phyloP scores from a whole-genome alignment of 2,113 vertebrate genomes.

The Leucoraja erinaceus region DNA sequence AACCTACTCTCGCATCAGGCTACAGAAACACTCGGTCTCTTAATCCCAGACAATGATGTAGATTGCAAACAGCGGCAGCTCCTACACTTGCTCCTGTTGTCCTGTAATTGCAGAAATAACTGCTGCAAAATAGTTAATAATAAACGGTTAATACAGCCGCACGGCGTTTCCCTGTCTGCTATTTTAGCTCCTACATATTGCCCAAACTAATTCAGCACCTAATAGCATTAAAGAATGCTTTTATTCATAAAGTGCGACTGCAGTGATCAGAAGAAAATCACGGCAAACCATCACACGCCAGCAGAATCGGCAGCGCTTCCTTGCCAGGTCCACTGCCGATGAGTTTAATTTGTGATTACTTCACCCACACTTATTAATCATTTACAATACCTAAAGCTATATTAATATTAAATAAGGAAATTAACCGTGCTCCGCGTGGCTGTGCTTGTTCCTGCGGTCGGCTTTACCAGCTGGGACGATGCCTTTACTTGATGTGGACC shows the following conservation, averaged over 20 bases:
- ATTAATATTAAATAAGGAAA: not conserved
- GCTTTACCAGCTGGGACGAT: not conserved
- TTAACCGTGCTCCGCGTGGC: not conserved
- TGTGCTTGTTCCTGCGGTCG: not conserved
- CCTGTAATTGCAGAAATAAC: not conserved
- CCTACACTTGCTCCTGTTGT: no score
- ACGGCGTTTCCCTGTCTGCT: not conserved
- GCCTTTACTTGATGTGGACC: not conserved
- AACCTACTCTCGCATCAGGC: no score
- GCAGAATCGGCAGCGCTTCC: not conserved
- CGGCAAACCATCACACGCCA: not conserved
- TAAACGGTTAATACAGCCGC: not conserved
- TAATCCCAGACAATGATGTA: no score
- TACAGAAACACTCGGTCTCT: no score
- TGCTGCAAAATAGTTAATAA: not conserved
- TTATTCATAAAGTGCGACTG: not conserved
- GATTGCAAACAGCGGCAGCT: no score
- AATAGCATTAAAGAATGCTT: not conserved
- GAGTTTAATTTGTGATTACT: not conserved
- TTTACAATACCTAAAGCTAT: not conserved
- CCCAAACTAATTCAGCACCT: no score
- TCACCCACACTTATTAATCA: not conserved
- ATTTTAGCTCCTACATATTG: not conserved
- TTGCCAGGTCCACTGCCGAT: not conserved
- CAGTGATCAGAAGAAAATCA: not conserved